Evolutionary conservation across 92 coral and sea anemone species (phyloP), one percentile per base, ranked within the genome.

Genomic region (Heliopora coerulea): DNA sequence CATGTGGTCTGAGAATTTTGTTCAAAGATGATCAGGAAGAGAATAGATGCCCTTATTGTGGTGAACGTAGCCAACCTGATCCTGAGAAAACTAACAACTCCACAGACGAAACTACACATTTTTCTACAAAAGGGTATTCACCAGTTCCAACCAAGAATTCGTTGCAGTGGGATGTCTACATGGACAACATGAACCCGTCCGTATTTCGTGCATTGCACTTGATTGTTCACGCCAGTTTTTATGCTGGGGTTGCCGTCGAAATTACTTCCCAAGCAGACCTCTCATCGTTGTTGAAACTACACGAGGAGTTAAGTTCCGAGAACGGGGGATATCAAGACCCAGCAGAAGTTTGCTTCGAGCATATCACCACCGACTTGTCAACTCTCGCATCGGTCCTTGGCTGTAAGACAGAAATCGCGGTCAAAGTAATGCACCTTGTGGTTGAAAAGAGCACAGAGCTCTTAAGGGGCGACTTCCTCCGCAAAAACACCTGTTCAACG

Each of bases 241-340:
- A 68, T 44, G 86, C 86, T 23, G 90, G 90, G 49, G 44, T 77
- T 17, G 82, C 90, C 8, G 37, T 86, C 5, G 82, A 78, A 63
- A 65, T 59, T 34, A 58, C 72, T 19, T 3, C 42, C 46, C 56
- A 40, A 35, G 68, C 50, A 8, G 61, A 65, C 0, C 44, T 86
- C 60, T 26, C 82, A 1, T 20, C 60, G 63, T 44, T 76, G 21
- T 35, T 78, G 75, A 48, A 57, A 61, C 18, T 13, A 17, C 32
- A 52, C 9, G 54, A 18, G 19, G 31, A 35, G 29, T 50, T 40
- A 15, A 37, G 59, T 72, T 57, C 10, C 33, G 18, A 27, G 1
- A 12, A 23, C 41, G 54, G 39, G 25, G 40, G 48, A 67, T 44
- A 26, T 37, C 30, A 21, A 13, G 58, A 70, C 64, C 59, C 86